Base-by-base conservation (phyloP, 2,797 vertebrate genomes). In the Molossus alvarezi region DNA sequence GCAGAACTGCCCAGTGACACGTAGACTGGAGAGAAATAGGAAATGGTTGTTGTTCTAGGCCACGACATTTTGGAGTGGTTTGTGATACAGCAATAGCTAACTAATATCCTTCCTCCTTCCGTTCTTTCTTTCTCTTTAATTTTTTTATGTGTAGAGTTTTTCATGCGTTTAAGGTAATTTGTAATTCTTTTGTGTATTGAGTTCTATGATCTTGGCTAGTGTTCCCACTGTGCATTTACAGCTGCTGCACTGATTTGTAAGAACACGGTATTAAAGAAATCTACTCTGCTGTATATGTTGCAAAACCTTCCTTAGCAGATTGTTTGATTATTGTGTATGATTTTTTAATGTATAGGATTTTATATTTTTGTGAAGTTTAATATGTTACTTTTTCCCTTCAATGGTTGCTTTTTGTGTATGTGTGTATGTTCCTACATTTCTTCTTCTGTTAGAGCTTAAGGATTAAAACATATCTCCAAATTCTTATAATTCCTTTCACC, bases 261-360 rank as follows among this genome's bases (percentile, higher is more conserved):
- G 77, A 90, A 88, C 88, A 92, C 91, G 83, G 89, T 87, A 71
- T 83, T 87, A 94, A 87, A 51, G 23, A 57, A 69, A 91, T 65
- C 69, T 92, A 41, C 25, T 94, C 6, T 53, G 12, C 51, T 53
- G 12, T 53, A 53, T 53, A 53, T 53, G 51, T 53, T 9, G 51
- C 51, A 53, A 53, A 53, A 53, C 51, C 51, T 53, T 53, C 51
- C 51, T 12, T 53, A 53, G 51, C 51, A 10, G 51, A 53, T 53
- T 53, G 51, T 53, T 53, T 53, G 9, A 53, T 53, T 51, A 51
- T 51, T 53, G 51, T 53, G 51, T 53, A 53, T 76, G 29, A 55
- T 23, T 80, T 91, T 91, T 95, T 86, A 69, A 67, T 62, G 25
- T 51, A 71, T 29, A 91, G 60, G 14, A 84, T 48, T 73, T 88